phyloP scores from a whole-genome alignment of 2,888 invertebrate species.

The Hirtodrosophila duncani region DNA sequence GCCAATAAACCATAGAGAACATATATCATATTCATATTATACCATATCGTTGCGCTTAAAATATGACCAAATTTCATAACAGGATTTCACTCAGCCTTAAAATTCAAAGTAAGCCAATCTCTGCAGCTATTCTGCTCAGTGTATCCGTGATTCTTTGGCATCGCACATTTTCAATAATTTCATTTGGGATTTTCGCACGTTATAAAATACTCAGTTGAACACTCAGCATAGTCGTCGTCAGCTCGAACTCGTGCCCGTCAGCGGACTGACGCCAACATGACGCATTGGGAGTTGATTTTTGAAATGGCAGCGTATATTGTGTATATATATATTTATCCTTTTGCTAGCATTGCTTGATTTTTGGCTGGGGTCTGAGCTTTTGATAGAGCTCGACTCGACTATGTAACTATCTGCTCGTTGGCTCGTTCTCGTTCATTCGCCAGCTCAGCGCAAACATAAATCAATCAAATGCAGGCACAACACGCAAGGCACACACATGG shows the following conservation, averaged over 20 bases:
- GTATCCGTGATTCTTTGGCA: constrained; percentile 17
- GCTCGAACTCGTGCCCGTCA: constrained; percentile 25
- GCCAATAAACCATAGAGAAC: too few relatives aligned
- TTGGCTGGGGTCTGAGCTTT: constrained; percentile 4
- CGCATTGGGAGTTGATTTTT: constrained; percentile 60
- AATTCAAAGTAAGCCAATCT: too few relatives aligned
- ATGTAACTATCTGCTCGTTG: neutral
- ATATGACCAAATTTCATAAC: too few relatives aligned
- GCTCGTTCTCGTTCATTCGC: constrained; percentile 14
- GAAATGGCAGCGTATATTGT: constrained; percentile 26
- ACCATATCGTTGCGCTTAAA: too few relatives aligned
- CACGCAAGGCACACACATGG: constrained; percentile 48
- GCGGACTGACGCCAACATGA: constrained; percentile 41
- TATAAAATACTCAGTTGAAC: constrained; percentile 67
- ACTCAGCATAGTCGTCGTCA: constrained; percentile 25
- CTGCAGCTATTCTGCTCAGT: too few relatives aligned
- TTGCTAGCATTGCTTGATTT: constrained; percentile 11
- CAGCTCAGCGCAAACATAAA: constrained; percentile 43
- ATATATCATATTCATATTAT: too few relatives aligned
- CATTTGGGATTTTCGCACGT: constrained; percentile 58
- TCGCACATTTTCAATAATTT: constrained; percentile 50
- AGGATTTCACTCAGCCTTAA: too few relatives aligned
- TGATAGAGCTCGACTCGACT: neutral
- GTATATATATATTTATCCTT: constrained; percentile 1
- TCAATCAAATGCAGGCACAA: constrained; percentile 65